Evolutionary conservation across 2,113 vertebrate species (phyloP).

Genomic region (Cyprinus carpio): DNA sequence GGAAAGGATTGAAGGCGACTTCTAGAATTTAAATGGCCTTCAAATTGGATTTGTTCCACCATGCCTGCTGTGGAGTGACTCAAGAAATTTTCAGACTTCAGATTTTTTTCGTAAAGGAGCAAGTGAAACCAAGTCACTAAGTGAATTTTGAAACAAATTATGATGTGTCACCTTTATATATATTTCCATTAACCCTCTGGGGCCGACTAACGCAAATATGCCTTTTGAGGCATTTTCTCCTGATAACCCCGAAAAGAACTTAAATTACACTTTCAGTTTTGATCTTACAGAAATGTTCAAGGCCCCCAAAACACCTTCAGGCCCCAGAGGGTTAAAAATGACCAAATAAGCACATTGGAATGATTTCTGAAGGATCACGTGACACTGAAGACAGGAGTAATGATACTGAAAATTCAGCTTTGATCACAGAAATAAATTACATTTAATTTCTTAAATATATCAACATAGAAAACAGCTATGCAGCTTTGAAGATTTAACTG

Average conservation of each 20-base stretch:
- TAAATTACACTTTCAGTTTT: too few relatives aligned
- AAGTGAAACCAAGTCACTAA: not conserved
- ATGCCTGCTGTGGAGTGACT: conserved; percentile 24
- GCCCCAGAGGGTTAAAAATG: too few relatives aligned
- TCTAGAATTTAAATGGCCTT: conserved; percentile 33
- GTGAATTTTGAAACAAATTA: not conserved
- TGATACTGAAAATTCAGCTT: not conserved
- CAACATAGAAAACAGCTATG: too few relatives aligned
- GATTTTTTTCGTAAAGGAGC: conserved; percentile 10
- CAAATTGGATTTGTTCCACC: conserved; percentile 31
- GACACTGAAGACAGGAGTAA: not conserved
- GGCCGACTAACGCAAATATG: too few relatives aligned
- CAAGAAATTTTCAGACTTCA: not conserved
- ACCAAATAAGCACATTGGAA: not conserved
- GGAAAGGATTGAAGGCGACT: conserved; percentile 10
- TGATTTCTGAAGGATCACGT: not conserved
- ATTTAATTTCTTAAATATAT: not conserved
- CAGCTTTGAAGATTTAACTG: too few relatives aligned
- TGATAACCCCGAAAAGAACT: too few relatives aligned
- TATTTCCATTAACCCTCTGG: too few relatives aligned
- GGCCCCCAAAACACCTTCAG: too few relatives aligned
- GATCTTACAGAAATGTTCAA: too few relatives aligned
- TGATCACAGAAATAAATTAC: not conserved
- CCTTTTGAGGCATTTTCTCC: too few relatives aligned
- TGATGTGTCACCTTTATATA: not conserved